These are phyloP conservation scores for Torymus auratus DNA, from an alignment of 2,888 invertebrate genomes.

Conservation along the genomic window DNA sequence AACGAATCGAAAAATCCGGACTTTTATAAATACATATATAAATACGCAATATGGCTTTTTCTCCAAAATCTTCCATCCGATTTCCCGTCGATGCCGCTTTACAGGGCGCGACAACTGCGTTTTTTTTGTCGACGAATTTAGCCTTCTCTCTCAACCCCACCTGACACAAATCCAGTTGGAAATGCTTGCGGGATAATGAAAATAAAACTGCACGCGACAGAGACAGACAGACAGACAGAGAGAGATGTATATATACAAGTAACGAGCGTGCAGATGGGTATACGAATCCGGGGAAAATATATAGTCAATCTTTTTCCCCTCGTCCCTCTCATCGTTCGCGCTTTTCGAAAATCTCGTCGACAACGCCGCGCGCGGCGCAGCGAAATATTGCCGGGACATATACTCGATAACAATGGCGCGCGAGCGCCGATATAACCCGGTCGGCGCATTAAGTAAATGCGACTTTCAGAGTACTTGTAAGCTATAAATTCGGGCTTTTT, in stretches of 20 bases:
- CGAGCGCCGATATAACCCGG: too few species aligned
- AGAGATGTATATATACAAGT: slow-evolving; percentile 1
- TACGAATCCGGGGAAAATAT: not conserved
- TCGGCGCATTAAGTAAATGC: slow-evolving; percentile 45
- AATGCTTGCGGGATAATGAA: slow-evolving; percentile 27
- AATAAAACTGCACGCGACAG: slow-evolving; percentile 9
- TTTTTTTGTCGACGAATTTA: not conserved
- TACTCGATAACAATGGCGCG: slow-evolving; percentile 39
- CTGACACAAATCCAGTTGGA: slow-evolving; percentile 13
- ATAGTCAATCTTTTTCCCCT: not conserved
- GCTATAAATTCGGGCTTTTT: slow-evolving; percentile 42
- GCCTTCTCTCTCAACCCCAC: not conserved
- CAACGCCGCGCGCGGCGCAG: not conserved
- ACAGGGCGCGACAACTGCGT: not conserved
- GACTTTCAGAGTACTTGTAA: slow-evolving; percentile 33
- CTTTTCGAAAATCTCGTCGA: slow-evolving; percentile 28
- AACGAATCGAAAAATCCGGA: too few species aligned
- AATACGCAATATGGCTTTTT: too few species aligned
- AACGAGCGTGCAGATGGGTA: not conserved
- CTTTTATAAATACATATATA: too few species aligned
- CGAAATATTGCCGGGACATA: slow-evolving; percentile 40
- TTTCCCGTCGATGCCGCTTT: not conserved
- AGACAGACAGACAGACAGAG: slow-evolving; percentile 2
- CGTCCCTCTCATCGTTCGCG: not conserved
- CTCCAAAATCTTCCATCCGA: too few species aligned